Percentiles rank a stretch among this genome's conserved stretches.
These are phyloP conservation scores for Planococcus citri DNA, from an alignment of 1,140 invertebrate species.

Conservation along the genomic window DNA sequence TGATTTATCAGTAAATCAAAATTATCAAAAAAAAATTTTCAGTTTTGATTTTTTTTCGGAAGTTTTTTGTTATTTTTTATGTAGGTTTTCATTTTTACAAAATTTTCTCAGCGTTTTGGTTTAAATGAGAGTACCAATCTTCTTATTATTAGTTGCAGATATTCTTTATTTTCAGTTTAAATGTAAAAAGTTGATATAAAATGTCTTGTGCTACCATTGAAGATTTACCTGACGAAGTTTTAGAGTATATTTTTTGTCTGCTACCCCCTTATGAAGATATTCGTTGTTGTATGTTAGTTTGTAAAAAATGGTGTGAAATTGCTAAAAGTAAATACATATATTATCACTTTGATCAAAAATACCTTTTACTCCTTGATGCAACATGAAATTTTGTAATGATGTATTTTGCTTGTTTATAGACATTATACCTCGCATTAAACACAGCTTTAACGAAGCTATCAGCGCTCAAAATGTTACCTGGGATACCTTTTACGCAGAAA, in stretches of 20 bases:
- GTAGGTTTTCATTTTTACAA: no score
- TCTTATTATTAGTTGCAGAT: no score
- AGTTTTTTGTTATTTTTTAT: no score
- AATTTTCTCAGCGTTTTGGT: no score
- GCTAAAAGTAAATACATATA: constrained; percentile 53
- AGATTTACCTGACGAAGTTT: constrained; percentile 76
- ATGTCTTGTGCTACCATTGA: constrained; percentile 37
- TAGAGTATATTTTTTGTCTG: constrained; percentile 80
- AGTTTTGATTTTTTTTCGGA: no score
- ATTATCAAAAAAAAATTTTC: no score
- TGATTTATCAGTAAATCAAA: no score
- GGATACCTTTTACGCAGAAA: constrained; percentile 43
- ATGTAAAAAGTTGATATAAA: no score
- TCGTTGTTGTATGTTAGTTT: constrained; percentile 70
- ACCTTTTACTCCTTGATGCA: background rate
- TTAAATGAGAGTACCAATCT: no score
- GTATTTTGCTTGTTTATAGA: constrained; percentile 40
- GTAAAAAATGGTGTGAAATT: constrained; percentile 66
- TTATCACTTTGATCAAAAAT: no score
- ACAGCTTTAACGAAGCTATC: constrained; percentile 53
- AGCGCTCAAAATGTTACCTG: constrained; percentile 53
- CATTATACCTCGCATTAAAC: constrained; percentile 52
- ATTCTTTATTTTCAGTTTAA: no score
- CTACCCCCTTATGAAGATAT: constrained; percentile 83
- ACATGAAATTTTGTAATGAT: background rate